Base-by-base conservation (phyloP, 2,797 vertebrate species). In the Botia kubotai region DNA sequence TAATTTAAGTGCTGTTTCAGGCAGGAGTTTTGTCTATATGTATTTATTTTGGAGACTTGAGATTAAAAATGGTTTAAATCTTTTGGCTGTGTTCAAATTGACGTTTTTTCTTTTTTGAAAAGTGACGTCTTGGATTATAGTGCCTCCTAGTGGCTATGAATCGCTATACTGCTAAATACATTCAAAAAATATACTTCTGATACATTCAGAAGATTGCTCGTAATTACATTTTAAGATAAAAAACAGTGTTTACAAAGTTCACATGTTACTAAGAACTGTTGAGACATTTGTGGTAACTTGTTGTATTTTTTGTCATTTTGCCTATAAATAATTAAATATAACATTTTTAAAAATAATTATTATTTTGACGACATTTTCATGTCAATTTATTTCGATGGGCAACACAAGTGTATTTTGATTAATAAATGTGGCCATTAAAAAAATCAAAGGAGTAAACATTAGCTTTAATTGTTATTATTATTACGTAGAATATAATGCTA, bases 111-210 rank as follows among this genome's bases (percentile, higher is more conserved):
- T 2, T 29, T 26, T 13, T 16, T 75, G 6, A 17, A 12, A 79
- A 19, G 6, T 3, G 10, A 55, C 8, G 58, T 79, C 33, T 83
- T 87, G 12, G 52, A 77, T 43, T 84, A 76, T 86, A 78, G 84
- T 72, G 53, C 87, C 90, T 83, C 81, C 90, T 33, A 71, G 89
- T 91, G 93, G 90, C 71, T 33, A 5, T 5, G 33, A 71, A 46
- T 10, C 11, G 17, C 67, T 66, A 67, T 6, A 21, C 4, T 26
- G 33, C 66, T 46, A 58, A 26, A 26, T 26, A 26, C 23, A 26
- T 26, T 26, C 23, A 26, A 2, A 26, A 26, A 26, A 26, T 26
- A 26, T 26, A 26, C 23, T 26, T 26, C 23, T 26, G 23, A 26
- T 26, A 26, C 23, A 26, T 26, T 26, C 23, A 26, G 23, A 26